These are phyloP conservation scores for Poeciliopsis presidionis DNA, from an alignment of 2,797 vertebrate species.

Conservation along the genomic window DNA sequence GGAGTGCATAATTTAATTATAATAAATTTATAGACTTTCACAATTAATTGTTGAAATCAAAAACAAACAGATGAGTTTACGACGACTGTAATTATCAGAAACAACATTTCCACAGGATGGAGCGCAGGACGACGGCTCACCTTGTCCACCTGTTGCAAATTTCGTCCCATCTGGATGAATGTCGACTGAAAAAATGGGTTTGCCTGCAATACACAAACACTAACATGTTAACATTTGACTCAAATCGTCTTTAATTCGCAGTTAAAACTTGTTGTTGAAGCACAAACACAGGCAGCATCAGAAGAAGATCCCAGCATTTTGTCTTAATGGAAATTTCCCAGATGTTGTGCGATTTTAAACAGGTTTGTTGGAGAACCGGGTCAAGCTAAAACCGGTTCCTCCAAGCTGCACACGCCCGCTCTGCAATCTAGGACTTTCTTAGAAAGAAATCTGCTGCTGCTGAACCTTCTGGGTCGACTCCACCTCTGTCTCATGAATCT, in stretches of 20 bases:
- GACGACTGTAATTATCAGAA: not conserved
- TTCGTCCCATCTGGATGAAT: slow-evolving; percentile 98
- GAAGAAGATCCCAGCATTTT: not conserved
- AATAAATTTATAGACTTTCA: not conserved
- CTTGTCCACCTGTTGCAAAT: slow-evolving; percentile 98
- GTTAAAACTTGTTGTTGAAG: not conserved
- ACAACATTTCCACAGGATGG: not conserved
- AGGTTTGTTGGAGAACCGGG: not conserved
- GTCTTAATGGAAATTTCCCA: slow-evolving; percentile 5
- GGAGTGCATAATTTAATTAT: no score
- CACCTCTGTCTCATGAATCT: not conserved
- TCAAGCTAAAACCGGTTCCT: not conserved
- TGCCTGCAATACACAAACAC: slow-evolving; percentile 81
- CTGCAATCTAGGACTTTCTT: not conserved
- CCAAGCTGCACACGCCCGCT: not conserved
- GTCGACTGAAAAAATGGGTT: slow-evolving; percentile 98
- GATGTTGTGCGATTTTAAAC: slow-evolving; percentile 21
- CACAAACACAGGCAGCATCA: not conserved
- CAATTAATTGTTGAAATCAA: not conserved
- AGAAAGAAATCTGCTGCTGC: not conserved
- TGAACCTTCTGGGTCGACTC: not conserved
- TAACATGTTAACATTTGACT: not conserved
- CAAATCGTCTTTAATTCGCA: not conserved
- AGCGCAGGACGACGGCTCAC: slow-evolving; percentile 65
- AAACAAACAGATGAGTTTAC: not conserved